Base-by-base conservation (phyloP, 2,113 vertebrate genomes). In the Xenopus borealis region DNA sequence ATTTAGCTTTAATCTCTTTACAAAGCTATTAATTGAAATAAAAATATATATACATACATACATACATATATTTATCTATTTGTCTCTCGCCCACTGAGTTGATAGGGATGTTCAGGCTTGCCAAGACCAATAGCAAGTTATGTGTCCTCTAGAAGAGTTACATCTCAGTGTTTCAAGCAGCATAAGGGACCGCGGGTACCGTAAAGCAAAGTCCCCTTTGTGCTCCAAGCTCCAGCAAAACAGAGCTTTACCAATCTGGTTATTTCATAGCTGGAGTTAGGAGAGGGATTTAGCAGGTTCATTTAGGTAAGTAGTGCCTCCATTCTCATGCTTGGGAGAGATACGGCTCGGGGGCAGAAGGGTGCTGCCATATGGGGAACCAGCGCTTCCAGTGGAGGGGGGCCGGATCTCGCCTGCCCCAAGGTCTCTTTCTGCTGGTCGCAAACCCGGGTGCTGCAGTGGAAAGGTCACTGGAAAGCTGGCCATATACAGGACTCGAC, bases 401-500 rank as follows among this genome's bases (percentile, higher is more conserved):
- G 94, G 91, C 27, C 94, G 91, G 10, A 89, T 90, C 8, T 91
- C 90, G 0, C 81, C 71, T 0, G 81, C 1, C 3, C 91, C 84
- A 77, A 86, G 84, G 52, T 90, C 92, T 19, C 93, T 86, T 5
- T 95, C 92, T 0, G 86, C 79, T 2, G 91, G 86, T 62, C 88
- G 88, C 17, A 94, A 80, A 1, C 79, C 82, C 0, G 94, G 91
- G 10, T 94, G 93, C n/a, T 94, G 94, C 78, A 97, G 90, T 0
- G 97, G 96, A 84, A 98, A 89, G 0, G 95, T 91, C 91, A 97
- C 80, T 0, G 97, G 97, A 79, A 98, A 92, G 20, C 95, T 95
- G 3, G 94, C 95, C 97, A 98, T 94, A 85, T 93, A 99, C 82
- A 98, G 92, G 47, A 98, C 91, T 23, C 95, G 86, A 83, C 97